Evolutionary conservation across 2,888 invertebrate species (phyloP), one percentile per base, ranked within the genome.

Genomic region (Mesorhabditis spiculigera): DNA sequence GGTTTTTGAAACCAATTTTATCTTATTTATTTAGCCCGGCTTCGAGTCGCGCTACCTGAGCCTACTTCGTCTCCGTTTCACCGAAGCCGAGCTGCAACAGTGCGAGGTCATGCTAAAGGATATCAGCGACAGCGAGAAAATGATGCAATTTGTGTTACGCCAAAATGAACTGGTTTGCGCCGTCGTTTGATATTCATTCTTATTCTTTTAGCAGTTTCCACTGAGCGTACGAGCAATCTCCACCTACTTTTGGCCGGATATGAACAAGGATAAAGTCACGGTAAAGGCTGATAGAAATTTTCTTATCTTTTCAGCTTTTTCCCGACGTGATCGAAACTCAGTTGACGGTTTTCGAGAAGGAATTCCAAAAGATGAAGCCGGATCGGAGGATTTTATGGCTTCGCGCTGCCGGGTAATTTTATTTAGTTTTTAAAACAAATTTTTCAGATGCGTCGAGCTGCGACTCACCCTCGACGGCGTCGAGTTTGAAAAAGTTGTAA

Each of bases 41-140:
- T 80, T 81, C 63, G 95, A 95, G 89, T 91, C 93, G 71, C 90
- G 93, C 74, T 95, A 97, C 87, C 89, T 98, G 69, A 96, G 97
- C 87, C 88, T 97, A 73, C 87, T 98, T 4, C 97, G 97, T 88
- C 89, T 95, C 65, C 90, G 89, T 76, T 97, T 98, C 89, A 96
- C 95, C 0, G 96, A 97, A 86, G 91, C 93, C n/a, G 92, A 95
- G 80, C 88, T 98, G 68, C 95, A 95, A 86, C 93, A 92, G 84
- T 98, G 97, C 88, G 97, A 98, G 89, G 95, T 78, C 42, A 98
- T 98, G 98, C 88, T 98, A 50, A 95, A 95, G 86, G 98, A 98
- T 87, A 92, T 97, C 61, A 92, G 92, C 42, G 96, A 97, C 87
- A 97, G 97, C 0, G 70, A 43, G 63, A 41, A 73, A 6, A 6